Evolutionary conservation across 2,113 vertebrate genomes (phyloP).

Genomic region (Spea bombifrons): DNA sequence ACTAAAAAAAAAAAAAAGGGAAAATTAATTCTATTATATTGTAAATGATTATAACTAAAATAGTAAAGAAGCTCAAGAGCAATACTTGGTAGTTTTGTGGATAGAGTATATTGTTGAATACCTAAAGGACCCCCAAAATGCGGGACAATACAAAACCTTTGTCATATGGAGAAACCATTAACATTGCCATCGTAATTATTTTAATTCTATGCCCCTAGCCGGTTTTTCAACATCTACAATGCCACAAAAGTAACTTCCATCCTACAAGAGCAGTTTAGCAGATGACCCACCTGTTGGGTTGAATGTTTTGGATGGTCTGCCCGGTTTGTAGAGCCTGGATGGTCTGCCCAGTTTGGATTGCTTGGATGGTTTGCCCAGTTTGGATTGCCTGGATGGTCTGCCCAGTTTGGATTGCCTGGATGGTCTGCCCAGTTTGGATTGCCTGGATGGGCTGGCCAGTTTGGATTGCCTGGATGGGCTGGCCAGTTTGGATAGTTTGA

Average conservation of each 20-base stretch:
- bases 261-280: background rate
- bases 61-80: too few relatives aligned
- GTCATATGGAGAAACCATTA: too few relatives aligned
- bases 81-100: too few relatives aligned
- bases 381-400: background rate
- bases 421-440: background rate
- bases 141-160: too few relatives aligned
- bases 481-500: background rate
- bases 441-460: background rate
- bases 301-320: conserved; percentile 1
- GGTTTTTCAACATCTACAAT: too few relatives aligned
- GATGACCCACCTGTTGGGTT: conserved; percentile 8
- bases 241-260: background rate
- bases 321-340: conserved; percentile 14
- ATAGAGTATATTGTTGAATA: too few relatives aligned
- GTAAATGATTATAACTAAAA: background rate
- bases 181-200: too few relatives aligned
- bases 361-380: background rate
- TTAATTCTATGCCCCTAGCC: too few relatives aligned
- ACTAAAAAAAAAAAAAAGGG: background rate
- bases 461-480: background rate
- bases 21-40: background rate
- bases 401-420: background rate
- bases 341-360: conserved; percentile 3
- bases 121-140: too few relatives aligned